Evolutionary conservation across 92 coral and sea anemone species (phyloP).

Genomic region (Phenganax stokvisi): DNA sequence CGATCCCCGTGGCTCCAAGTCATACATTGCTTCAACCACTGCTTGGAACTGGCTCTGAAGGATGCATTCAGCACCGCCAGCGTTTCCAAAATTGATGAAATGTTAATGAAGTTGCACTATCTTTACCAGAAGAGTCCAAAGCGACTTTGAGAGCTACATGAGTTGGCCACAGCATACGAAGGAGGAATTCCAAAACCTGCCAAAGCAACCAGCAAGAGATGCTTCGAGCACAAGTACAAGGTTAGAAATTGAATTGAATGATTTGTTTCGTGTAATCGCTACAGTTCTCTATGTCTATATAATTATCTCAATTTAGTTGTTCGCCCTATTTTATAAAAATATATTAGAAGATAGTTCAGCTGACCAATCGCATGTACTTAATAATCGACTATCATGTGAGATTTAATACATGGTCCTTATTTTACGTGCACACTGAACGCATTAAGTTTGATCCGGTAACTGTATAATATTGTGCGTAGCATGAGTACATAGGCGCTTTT

Average conservation of each 20-base stretch:
- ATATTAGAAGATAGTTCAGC: too few relatives aligned
- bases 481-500: too few relatives aligned
- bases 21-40: conserved; percentile 11
- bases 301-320: too few relatives aligned
- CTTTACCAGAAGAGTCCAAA: conserved; percentile 21
- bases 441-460: too few relatives aligned
- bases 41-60: conserved; percentile 18
- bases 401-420: too few relatives aligned
- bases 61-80: conserved; percentile 8
- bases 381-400: too few relatives aligned
- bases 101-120: conserved; percentile 15
- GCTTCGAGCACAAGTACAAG: conserved; percentile 11
- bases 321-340: too few relatives aligned
- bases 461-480: too few relatives aligned
- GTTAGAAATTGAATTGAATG: neutral
- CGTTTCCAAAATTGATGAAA: conserved; percentile 2
- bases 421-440: too few relatives aligned
- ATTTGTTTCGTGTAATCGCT: too few relatives aligned
- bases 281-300: too few relatives aligned
- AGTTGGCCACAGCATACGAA: conserved; percentile 22
- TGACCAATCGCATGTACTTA: too few relatives aligned
- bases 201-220: conserved; percentile 12
- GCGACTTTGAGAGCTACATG: conserved; percentile 23
- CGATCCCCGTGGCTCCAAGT: conserved; percentile 1
- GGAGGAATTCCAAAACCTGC: conserved; percentile 21